These are phyloP conservation scores for Pentamera pediparva DNA, from an alignment of 53 echinoderm and acorn worm genomes.

Conservation along the genomic window DNA sequence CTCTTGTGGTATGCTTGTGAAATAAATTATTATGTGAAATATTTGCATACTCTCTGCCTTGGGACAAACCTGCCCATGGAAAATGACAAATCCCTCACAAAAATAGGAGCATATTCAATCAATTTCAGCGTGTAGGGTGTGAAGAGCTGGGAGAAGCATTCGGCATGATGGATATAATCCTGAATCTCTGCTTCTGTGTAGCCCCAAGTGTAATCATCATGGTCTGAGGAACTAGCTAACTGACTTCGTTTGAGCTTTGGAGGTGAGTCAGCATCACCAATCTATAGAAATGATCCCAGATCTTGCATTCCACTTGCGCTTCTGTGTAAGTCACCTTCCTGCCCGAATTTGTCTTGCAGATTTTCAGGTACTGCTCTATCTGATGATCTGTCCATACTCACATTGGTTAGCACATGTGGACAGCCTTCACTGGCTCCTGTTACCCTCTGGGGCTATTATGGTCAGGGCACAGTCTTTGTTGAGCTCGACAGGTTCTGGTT, in stretches of 20 bases:
- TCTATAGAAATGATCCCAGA: slow-evolving; percentile 32
- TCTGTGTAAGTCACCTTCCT: slow-evolving; percentile 17
- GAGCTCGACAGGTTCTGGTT: slow-evolving; percentile 39
- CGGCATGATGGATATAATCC: slow-evolving; percentile 24
- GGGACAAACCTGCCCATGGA: slow-evolving; percentile 48
- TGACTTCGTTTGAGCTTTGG: no score
- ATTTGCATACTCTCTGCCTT: slow-evolving; percentile 62
- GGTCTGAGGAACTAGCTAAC: slow-evolving; percentile 5
- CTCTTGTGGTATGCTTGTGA: slow-evolving; percentile 53
- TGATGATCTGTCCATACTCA: slow-evolving; percentile 36
- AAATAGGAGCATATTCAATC: slow-evolving; percentile 44
- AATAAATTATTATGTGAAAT: slow-evolving; percentile 45
- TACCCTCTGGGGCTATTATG: slow-evolving; percentile 39
- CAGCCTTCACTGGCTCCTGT: no score
- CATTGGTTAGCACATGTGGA: slow-evolving; percentile 40
- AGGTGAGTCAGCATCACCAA: not conserved
- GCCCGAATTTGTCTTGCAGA: not conserved
- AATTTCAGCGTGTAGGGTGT: slow-evolving; percentile 71
- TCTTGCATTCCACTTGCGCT: not conserved
- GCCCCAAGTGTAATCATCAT: slow-evolving; percentile 32
- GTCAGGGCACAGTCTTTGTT: slow-evolving; percentile 53
- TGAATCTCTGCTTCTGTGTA: not conserved
- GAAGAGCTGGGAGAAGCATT: slow-evolving; percentile 58
- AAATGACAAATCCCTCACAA: slow-evolving; percentile 41
- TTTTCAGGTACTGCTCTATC: not conserved